Conservation (phyloP, 2,888 invertebrate genomes). For the Tromatobia lineatoria region DNA sequence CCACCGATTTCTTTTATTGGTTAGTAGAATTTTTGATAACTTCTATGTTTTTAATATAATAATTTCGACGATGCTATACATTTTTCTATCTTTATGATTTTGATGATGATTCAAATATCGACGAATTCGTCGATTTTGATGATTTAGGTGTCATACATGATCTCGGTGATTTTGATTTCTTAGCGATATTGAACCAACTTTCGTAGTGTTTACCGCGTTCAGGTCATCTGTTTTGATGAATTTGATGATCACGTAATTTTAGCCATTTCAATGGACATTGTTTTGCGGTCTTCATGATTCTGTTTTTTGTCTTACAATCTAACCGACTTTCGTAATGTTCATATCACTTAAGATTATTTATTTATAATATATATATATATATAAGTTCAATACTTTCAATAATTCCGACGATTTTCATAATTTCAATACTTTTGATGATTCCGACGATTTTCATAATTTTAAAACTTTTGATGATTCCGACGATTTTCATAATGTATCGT, state of each 20-base stretch:
- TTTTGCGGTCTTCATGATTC: not conserved
- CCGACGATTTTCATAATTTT: not conserved
- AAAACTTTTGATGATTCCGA: not conserved
- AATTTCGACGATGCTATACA: not conserved
- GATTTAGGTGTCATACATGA: too few species aligned
- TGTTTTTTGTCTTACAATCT: not conserved
- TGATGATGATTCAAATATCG: too few species aligned
- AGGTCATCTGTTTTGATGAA: slow-evolving; percentile 72
- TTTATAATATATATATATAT: too few species aligned
- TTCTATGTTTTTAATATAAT: not conserved
- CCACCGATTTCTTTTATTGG: too few species aligned
- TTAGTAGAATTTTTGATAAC: not conserved
- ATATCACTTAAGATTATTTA: not conserved
- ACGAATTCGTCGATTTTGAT: too few species aligned
- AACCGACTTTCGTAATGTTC: not conserved
- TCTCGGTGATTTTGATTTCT: too few species aligned
- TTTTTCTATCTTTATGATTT: too few species aligned
- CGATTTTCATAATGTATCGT: slow-evolving; percentile 5
- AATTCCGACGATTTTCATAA: not conserved
- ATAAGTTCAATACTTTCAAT: not conserved
- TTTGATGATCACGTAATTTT: slow-evolving; percentile 29
- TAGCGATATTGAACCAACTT: slow-evolving; percentile 79
- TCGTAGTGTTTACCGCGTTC: slow-evolving; percentile 80
- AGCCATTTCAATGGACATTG: not conserved
- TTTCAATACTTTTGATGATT: not conserved